Evolutionary conservation across 1,140 invertebrate genomes (phyloP).

Genomic region (Lineus longissimus): DNA sequence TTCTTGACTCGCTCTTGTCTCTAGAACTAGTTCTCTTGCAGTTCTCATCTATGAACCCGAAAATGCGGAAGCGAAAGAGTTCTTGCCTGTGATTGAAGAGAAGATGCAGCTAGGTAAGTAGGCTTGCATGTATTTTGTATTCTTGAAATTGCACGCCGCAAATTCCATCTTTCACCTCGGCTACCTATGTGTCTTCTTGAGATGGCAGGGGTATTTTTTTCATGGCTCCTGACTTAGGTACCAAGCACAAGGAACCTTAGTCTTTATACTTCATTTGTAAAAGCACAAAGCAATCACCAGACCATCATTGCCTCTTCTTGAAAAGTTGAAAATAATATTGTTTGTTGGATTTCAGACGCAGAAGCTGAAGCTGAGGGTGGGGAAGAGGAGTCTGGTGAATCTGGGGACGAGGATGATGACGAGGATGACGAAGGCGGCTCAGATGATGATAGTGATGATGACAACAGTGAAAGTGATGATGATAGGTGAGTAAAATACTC

Average conservation of each 20-base stretch:
- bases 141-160: too few relatives aligned
- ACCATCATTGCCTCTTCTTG: too few relatives aligned
- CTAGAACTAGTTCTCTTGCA: slow-evolving; percentile 27
- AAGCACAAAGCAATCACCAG: too few relatives aligned
- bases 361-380: neutral
- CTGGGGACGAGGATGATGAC: slow-evolving; percentile 15
- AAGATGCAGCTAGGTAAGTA: slow-evolving; percentile 35
- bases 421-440: slow-evolving; percentile 21
- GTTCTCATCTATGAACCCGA: slow-evolving; percentile 44
- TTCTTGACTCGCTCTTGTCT: too few relatives aligned
- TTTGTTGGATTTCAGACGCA: neutral
- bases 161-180: too few relatives aligned
- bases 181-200: too few relatives aligned
- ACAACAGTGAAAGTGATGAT: slow-evolving; percentile 26
- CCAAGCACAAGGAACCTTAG: too few relatives aligned
- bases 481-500: slow-evolving; percentile 10
- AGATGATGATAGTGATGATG: slow-evolving; percentile 23
- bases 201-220: too few relatives aligned
- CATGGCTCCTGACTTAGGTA: too few relatives aligned
- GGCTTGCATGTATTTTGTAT: too few relatives aligned
- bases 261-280: too few relatives aligned
- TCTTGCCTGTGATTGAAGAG: slow-evolving; percentile 38
- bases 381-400: neutral
- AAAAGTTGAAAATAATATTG: neutral
- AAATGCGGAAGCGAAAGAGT: slow-evolving; percentile 36